Percentiles rank a stretch among this genome's conserved stretches.
Evolutionary conservation across 2,113 vertebrate genomes (phyloP).

Genomic region (pig (Sus scrofa)): DNA sequence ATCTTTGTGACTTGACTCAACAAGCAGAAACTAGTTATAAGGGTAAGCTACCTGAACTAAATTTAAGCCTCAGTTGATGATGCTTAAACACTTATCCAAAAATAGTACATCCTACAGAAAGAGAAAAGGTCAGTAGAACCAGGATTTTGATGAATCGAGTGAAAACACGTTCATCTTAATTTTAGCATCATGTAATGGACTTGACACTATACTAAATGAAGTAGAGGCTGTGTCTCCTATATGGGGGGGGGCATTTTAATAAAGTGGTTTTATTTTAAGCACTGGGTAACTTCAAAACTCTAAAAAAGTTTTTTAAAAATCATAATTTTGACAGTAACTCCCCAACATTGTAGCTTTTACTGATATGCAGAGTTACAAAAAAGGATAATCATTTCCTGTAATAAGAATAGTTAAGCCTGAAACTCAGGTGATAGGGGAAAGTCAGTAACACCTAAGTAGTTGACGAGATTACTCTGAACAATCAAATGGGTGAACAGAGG

Average conservation of each 20-base stretch:
- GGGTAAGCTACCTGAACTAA: neutral
- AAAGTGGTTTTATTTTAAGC: neutral
- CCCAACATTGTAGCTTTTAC: neutral
- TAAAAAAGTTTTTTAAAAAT: neutral
- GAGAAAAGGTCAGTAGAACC: neutral
- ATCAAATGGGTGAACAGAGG: neutral
- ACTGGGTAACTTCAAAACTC: neutral
- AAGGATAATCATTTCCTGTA: neutral
- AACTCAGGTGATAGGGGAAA: neutral
- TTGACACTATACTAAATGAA: neutral
- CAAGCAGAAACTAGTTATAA: neutral
- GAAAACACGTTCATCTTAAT: constrained; percentile 8
- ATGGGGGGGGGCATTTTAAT: neutral
- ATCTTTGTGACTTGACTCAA: neutral
- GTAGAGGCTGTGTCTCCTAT: neutral
- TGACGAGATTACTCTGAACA: neutral
- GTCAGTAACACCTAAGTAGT: neutral
- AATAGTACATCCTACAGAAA: neutral
- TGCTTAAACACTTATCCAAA: constrained; percentile 9
- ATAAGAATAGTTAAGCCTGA: neutral
- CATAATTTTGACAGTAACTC: neutral
- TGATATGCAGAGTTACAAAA: neutral
- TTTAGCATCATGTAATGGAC: constrained; percentile 1
- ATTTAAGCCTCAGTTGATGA: constrained; percentile 5
- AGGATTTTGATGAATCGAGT: neutral